Conservation (phyloP, 2,888 invertebrate genomes). For the Agrypnus murinus region DNA sequence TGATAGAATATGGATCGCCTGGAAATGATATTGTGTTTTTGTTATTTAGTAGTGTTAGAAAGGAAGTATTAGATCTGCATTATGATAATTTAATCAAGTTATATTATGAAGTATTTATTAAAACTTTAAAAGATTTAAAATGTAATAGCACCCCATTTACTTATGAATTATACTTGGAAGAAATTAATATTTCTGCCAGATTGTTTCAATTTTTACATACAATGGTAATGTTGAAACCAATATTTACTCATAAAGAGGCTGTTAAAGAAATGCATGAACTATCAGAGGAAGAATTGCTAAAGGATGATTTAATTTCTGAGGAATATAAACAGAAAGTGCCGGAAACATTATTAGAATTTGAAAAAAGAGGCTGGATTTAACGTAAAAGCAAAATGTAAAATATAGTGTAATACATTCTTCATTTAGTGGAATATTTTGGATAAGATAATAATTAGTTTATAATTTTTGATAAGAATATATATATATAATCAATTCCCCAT, state of each 20-base stretch:
- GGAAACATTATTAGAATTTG: not conserved
- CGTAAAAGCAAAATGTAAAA: too few relatives aligned
- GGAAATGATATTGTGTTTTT: conserved; percentile 74
- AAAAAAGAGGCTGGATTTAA: conserved; percentile 1
- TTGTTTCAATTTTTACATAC: conserved; percentile 68
- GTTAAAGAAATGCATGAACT: not conserved
- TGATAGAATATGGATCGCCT: conserved; percentile 72
- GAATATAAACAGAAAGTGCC: not conserved
- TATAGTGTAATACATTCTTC: too few relatives aligned
- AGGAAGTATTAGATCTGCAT: conserved; percentile 66
- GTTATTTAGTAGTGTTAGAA: conserved; percentile 72
- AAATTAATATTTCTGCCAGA: conserved; percentile 65
- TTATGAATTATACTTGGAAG: conserved; percentile 66
- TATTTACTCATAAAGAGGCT: conserved; percentile 63
- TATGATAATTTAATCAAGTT: conserved; percentile 70
- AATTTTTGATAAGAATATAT: too few relatives aligned
- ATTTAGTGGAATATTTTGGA: too few relatives aligned
- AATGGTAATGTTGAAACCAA: conserved; percentile 68
- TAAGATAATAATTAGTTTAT: too few relatives aligned
- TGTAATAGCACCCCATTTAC: conserved; percentile 64
- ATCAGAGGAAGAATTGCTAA: not conserved
- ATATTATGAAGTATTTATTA: conserved; percentile 71
- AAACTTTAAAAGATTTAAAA: conserved; percentile 63
- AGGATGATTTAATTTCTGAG: not conserved
- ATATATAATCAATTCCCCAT: too few relatives aligned